A percentile compares a stretch with the other conserved stretches of the same genome.
These are phyloP conservation scores for Merluccius polli DNA, from an alignment of 2,797 vertebrate species.

Conservation along the genomic window DNA sequence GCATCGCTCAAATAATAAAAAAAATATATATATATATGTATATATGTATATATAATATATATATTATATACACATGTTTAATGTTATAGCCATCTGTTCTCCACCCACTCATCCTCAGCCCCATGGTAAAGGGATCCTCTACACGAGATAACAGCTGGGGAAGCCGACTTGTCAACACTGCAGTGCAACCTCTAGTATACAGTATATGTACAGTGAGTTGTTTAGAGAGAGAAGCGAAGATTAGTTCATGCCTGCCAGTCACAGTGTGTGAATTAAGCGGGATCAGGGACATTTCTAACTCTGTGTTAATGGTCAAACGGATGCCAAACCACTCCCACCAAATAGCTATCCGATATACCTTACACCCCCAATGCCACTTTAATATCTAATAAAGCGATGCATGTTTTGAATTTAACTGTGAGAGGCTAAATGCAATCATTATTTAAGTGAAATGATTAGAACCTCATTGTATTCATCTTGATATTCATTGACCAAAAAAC, in stretches of 20 bases:
- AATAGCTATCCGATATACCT: neutral
- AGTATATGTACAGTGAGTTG: conserved; percentile 45
- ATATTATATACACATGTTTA: too few relatives aligned
- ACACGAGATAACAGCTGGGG: neutral
- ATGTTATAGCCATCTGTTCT: neutral
- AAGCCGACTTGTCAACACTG: neutral
- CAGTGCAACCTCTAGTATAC: conserved; percentile 54
- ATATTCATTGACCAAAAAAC: neutral
- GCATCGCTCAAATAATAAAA: neutral
- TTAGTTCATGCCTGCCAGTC: conserved; percentile 93
- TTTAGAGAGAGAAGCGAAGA: conserved; percentile 68
- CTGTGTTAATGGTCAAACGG: conserved; percentile 50
- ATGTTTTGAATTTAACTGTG: neutral
- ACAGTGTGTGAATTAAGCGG: conserved; percentile 73
- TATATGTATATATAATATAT: neutral
- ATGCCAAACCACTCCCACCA: conserved; percentile 58
- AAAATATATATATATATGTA: neutral
- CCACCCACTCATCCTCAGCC: neutral
- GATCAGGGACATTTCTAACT: conserved; percentile 57
- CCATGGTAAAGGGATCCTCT: neutral
- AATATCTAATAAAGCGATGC: neutral
- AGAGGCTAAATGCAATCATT: neutral
- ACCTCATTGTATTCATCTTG: neutral
- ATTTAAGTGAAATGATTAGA: neutral
- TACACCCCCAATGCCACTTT: neutral